These are phyloP conservation scores for Drosophila tristis DNA, from an alignment of 1,140 invertebrate genomes.

Conservation along the genomic window DNA sequence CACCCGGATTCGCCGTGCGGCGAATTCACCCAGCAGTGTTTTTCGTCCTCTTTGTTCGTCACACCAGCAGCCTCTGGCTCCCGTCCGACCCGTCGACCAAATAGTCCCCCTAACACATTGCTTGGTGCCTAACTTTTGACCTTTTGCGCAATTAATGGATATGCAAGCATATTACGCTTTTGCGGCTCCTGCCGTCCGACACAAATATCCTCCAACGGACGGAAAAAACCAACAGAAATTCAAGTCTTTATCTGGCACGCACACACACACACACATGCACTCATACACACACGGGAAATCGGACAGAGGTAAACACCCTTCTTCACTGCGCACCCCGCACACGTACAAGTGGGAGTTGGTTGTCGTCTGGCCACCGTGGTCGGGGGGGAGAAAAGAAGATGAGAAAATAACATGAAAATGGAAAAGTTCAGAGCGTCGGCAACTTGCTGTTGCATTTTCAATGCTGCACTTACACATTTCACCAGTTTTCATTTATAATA, in stretches of 20 bases:
- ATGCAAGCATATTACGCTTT: slow-evolving; percentile 63
- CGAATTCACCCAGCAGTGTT: slow-evolving; percentile 37
- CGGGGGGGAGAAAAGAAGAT: slow-evolving; percentile 32
- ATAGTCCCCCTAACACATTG: slow-evolving; percentile 53
- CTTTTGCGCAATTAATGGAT: slow-evolving; percentile 75
- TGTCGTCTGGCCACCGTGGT: slow-evolving; percentile 36
- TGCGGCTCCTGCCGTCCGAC: slow-evolving; percentile 51
- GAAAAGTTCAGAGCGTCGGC: slow-evolving; percentile 54
- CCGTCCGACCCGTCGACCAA: slow-evolving; percentile 12
- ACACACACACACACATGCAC: slow-evolving; percentile 38
- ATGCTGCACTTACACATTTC: slow-evolving; percentile 76
- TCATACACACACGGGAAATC: slow-evolving; percentile 36
- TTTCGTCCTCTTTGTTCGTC: slow-evolving; percentile 45
- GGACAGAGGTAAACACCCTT: slow-evolving; percentile 40
- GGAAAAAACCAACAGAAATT: slow-evolving; percentile 28
- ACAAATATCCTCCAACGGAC: slow-evolving; percentile 53
- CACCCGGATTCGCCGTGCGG: slow-evolving; percentile 19
- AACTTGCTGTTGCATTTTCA: slow-evolving; percentile 33
- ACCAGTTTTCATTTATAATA: slow-evolving; percentile 76
- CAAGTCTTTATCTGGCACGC: slow-evolving; percentile 68
- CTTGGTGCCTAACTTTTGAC: slow-evolving; percentile 68
- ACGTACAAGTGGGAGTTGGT: slow-evolving; percentile 76
- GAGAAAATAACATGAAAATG: slow-evolving; percentile 62
- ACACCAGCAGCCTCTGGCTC: slow-evolving; percentile 18
- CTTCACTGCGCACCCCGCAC: slow-evolving; percentile 70